These are phyloP conservation scores for Cheilosia pagana DNA, from an alignment of 2,888 invertebrate species.

Conservation along the genomic window DNA sequence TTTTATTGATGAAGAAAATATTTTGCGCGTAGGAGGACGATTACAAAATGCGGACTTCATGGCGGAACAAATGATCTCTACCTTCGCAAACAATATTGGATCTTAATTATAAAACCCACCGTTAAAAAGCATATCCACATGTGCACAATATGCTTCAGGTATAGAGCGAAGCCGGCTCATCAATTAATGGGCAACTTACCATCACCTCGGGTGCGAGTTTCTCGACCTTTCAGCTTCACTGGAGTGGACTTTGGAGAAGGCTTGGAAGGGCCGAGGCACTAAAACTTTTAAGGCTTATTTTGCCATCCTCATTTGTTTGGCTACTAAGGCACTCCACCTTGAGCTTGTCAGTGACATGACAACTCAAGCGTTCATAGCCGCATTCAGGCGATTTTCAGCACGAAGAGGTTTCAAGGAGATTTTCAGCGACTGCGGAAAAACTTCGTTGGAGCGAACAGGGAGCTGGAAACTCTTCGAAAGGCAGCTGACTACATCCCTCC, in stretches of 20 bases:
- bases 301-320: constrained; percentile 75
- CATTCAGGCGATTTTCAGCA: neutral
- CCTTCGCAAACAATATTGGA: too few relatives aligned
- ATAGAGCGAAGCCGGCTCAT: too few relatives aligned
- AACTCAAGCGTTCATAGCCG: neutral
- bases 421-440: neutral
- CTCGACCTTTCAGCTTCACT: too few relatives aligned
- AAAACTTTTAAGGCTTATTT: constrained; percentile 75
- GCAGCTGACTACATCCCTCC: neutral
- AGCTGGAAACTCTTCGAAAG: neutral
- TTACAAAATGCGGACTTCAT: too few relatives aligned
- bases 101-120: too few relatives aligned
- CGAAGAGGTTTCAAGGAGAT: neutral
- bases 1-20: neutral
- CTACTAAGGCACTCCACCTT: constrained; percentile 77
- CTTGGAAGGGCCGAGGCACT: constrained; percentile 60
- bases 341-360: constrained; percentile 73
- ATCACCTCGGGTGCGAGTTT: too few relatives aligned
- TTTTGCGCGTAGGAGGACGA: too few relatives aligned
- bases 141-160: too few relatives aligned
- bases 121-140: too few relatives aligned
- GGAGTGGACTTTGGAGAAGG: constrained; percentile 29
- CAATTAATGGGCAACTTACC: too few relatives aligned
- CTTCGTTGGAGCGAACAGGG: neutral
- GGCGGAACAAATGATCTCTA: too few relatives aligned